Conservation (phyloP, 2,888 invertebrate genomes). For the Tetanocera ferruginea region DNA sequence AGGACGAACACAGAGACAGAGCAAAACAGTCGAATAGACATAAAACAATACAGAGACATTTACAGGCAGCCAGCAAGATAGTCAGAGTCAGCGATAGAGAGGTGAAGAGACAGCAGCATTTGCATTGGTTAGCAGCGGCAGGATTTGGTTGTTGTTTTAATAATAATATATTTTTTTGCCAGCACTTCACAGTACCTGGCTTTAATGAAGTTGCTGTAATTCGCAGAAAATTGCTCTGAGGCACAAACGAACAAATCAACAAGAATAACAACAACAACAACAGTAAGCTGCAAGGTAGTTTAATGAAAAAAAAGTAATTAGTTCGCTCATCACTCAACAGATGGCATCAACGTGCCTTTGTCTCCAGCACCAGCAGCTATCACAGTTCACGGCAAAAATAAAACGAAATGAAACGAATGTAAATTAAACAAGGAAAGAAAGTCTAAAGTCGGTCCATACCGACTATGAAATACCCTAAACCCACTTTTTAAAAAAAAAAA, state of each 20-base stretch:
- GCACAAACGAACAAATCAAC: conserved; percentile 3
- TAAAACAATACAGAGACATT: background rate
- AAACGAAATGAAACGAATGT: background rate
- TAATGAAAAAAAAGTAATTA: conserved; percentile 61
- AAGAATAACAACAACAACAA: conserved; percentile 40
- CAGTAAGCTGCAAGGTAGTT: background rate
- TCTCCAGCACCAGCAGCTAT: background rate
- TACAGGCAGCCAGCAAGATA: background rate
- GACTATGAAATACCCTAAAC: no score
- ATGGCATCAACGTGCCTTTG: conserved; percentile 49
- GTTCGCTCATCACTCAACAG: conserved; percentile 64
- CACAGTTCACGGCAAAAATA: conserved; percentile 2
- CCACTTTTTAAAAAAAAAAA: no score
- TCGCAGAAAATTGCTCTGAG: conserved; percentile 32
- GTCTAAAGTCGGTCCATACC: no score
- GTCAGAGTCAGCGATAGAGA: background rate
- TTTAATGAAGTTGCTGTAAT: conserved; percentile 60
- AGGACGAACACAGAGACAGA: background rate
- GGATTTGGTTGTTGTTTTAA: conserved; percentile 30
- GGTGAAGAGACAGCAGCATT: conserved; percentile 3
- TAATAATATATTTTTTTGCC: conserved; percentile 31
- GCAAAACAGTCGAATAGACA: conserved; percentile 55
- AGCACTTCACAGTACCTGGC: conserved; percentile 58
- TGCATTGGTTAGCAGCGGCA: conserved; percentile 31
- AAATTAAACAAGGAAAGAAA: conserved; percentile 26